Conservation (phyloP, 2,888 invertebrate species). For the Caenorhabditis afra region DNA sequence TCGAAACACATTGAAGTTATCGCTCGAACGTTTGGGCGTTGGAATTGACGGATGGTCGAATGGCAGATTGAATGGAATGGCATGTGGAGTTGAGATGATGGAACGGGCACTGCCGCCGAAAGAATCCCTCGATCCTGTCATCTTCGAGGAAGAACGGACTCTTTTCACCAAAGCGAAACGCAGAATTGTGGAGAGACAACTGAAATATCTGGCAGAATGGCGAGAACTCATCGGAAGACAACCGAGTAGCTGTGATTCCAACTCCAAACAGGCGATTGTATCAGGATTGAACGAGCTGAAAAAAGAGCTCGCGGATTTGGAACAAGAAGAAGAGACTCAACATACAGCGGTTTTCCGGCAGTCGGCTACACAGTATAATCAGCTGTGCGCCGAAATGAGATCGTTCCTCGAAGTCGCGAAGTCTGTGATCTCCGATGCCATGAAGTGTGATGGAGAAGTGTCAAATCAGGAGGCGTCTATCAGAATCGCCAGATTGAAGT, state of each 20-base stretch:
- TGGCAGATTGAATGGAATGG: slow-evolving; percentile 16
- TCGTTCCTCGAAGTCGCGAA: slow-evolving; percentile 49
- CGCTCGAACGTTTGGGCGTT: slow-evolving; percentile 11
- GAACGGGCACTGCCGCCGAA: slow-evolving; percentile 58
- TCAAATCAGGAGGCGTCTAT: slow-evolving; percentile 30
- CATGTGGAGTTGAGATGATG: slow-evolving; percentile 53
- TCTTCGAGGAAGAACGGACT: slow-evolving; percentile 65
- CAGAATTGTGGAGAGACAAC: slow-evolving; percentile 60
- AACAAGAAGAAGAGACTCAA: slow-evolving; percentile 22
- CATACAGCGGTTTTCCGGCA: slow-evolving; percentile 51
- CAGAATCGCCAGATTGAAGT: slow-evolving; percentile 45
- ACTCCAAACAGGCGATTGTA: slow-evolving; percentile 56
- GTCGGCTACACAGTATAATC: slow-evolving; percentile 59
- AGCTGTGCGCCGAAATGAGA: slow-evolving; percentile 60
- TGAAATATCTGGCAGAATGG: slow-evolving; percentile 56
- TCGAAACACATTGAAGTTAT: neutral
- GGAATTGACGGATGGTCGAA: slow-evolving; percentile 56
- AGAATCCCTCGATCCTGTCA: slow-evolving; percentile 69
- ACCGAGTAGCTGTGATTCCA: slow-evolving; percentile 42
- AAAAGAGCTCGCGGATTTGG: slow-evolving; percentile 28
- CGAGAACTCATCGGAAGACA: slow-evolving; percentile 50
- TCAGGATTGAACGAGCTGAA: slow-evolving; percentile 36
- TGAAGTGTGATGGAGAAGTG: slow-evolving; percentile 1
- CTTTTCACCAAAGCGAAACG: slow-evolving; percentile 55
- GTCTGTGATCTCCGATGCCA: slow-evolving; percentile 22